phyloP scores from a whole-genome alignment of 1,140 invertebrate species.

The Aporrectodea caliginosa region DNA sequence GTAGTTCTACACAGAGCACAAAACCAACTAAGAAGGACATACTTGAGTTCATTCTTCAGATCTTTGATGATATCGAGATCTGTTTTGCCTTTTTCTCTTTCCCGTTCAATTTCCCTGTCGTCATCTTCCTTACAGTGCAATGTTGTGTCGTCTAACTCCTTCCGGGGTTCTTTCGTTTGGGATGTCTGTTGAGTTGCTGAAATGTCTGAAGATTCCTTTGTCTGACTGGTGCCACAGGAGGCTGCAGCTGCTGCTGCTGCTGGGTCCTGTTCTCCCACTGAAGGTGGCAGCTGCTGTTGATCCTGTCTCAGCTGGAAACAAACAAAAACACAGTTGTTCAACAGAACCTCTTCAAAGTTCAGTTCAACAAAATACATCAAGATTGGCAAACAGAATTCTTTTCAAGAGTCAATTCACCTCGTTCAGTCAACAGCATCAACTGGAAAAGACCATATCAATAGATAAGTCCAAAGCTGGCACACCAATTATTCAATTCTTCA shows the following conservation, averaged over 20 bases:
- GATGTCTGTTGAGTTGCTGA: conserved; percentile 14
- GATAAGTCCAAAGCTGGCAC: too few species aligned
- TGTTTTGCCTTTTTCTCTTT: conserved; percentile 59
- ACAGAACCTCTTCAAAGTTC: too few species aligned
- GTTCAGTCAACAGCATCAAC: too few species aligned
- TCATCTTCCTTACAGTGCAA: background rate
- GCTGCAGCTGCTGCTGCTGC: conserved; percentile 35
- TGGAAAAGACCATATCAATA: too few species aligned
- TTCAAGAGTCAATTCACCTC: too few species aligned
- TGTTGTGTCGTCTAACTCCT: background rate
- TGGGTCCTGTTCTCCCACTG: conserved; percentile 28
- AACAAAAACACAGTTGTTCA: too few species aligned
- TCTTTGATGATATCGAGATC: conserved; percentile 71
- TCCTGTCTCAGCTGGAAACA: conserved; percentile 27
- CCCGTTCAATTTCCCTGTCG: conserved; percentile 35
- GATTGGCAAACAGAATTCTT: too few species aligned
- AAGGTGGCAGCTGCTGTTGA: conserved; percentile 28
- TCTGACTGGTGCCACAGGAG: conserved; percentile 4
- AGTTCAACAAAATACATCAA: too few species aligned
- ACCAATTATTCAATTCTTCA: too few species aligned
- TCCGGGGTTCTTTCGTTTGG: background rate
- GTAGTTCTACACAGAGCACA: too few species aligned
- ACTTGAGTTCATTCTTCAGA: conserved; percentile 87
- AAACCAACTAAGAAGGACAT: too few species aligned
- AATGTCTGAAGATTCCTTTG: conserved; percentile 38